Evolutionary conservation across 2,113 vertebrate species (phyloP), one percentile per base, ranked within the genome.

Genomic region (Australoheros scitulus): DNA sequence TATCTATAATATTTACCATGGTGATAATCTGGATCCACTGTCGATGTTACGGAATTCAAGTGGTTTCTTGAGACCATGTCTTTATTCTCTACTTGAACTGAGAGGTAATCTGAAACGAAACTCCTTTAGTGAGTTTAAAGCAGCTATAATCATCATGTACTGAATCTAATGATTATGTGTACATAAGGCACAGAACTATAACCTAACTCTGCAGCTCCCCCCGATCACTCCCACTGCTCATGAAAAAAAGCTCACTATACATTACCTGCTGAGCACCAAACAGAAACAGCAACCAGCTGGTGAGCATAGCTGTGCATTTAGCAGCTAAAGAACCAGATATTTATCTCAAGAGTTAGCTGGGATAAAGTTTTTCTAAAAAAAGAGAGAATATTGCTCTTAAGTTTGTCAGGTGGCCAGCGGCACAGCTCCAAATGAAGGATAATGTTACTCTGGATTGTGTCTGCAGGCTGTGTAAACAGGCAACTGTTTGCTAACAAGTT

Each of bases 361-460:
- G 56, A 85, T 77, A 61, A 76, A 80, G 76, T 55, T 77, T 8
- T 36, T 17, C 57, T 77, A 59, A 65, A 74, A 75, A 57, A 50
- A 81, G 11, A 75, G 32, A 11, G 18, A 41, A 50, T 52, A 50
- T 74, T 81, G 50, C 36, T 18, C 60, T 79, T 78, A 76, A 52
- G 79, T 76, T 76, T 76, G 24, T 70, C 56, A 57, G n/a, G 29
- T 81, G 59, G 82, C 74, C 63, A 56, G 77, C 29, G 6, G 79
- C 29, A 63, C 26, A 7, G 18, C 38, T 20, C 65, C 26, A 32
- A 72, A 72, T 72, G 65, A 72, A 72, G 43, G 65, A 72, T 70
- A 70, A 70, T 52, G 47, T 52, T 72, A 47, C 26, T 72, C 65
- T 72, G 26, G 13, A 72, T 10, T 72, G 26, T 52, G 18, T 61